Percentiles rank a stretch among this genome's conserved stretches.
phyloP scores from a whole-genome alignment of 2,113 vertebrate species.

The Lucifuga dentata region DNA sequence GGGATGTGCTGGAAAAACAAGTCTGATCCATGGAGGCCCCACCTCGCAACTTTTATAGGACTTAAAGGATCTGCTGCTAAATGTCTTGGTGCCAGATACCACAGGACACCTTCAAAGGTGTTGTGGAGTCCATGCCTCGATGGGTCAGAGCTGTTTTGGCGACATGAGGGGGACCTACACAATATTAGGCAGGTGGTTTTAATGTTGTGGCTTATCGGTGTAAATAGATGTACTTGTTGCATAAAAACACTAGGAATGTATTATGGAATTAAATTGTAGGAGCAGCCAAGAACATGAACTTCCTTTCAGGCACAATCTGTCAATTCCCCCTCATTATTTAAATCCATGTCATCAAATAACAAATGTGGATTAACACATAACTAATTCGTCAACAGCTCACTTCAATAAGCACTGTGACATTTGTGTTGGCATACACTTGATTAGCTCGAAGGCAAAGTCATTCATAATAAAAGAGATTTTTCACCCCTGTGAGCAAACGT shows the following conservation, averaged over 20 bases:
- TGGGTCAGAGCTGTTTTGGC: too few relatives aligned
- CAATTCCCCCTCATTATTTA: constrained; percentile 62
- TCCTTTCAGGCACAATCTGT: constrained; percentile 48
- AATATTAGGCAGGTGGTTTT: too few relatives aligned
- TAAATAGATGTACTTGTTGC: constrained; percentile 41
- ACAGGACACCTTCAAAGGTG: too few relatives aligned
- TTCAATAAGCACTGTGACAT: constrained; percentile 48
- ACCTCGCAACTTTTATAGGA: too few relatives aligned
- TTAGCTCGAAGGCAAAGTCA: constrained; percentile 16
- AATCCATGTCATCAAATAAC: constrained; percentile 58
- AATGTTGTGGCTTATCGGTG: too few relatives aligned
- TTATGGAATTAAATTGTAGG: constrained; percentile 39
- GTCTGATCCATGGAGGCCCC: too few relatives aligned
- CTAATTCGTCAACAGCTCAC: constrained; percentile 51
- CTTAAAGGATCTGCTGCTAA: too few relatives aligned
- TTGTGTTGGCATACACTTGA: constrained; percentile 10
- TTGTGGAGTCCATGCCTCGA: too few relatives aligned
- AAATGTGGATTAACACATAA: constrained; percentile 64
- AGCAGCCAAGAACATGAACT: constrained; percentile 33
- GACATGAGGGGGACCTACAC: too few relatives aligned
- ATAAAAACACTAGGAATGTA: constrained; percentile 41
- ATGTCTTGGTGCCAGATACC: too few relatives aligned
- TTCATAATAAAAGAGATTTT: constrained; percentile 13
- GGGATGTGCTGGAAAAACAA: too few relatives aligned
- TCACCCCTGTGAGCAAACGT: not conserved